phyloP scores from a whole-genome alignment of 2,797 vertebrate species.

The Falco novaeseelandiae region DNA sequence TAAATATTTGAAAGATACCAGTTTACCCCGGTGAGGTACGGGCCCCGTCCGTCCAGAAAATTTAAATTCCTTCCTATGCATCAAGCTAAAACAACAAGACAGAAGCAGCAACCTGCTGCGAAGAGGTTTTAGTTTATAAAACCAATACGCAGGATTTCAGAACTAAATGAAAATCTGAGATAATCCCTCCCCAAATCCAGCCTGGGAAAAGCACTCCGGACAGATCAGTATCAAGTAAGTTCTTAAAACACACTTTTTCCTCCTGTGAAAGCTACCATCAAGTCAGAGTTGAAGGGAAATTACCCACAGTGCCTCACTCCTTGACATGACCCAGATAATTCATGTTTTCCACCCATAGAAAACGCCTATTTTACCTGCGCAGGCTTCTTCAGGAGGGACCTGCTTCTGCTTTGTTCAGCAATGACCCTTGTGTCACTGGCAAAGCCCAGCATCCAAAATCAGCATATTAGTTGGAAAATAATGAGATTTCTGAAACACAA shows the following conservation, averaged over 20 bases:
- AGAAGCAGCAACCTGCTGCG: slow-evolving; percentile 39
- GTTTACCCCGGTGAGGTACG: background rate
- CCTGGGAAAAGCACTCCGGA: slow-evolving; percentile 55
- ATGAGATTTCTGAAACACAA: slow-evolving; percentile 50
- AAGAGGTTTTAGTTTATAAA: slow-evolving; percentile 58
- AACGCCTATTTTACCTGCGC: background rate
- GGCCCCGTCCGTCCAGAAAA: slow-evolving; percentile 3
- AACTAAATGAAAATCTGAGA: slow-evolving; percentile 70
- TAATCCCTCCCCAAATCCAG: slow-evolving; percentile 67
- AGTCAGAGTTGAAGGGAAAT: background rate
- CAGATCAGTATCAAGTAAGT: slow-evolving; percentile 62
- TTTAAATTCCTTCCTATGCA: slow-evolving; percentile 56
- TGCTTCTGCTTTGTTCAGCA: slow-evolving; percentile 49
- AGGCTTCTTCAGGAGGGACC: background rate
- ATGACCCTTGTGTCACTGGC: background rate
- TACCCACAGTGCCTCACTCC: slow-evolving; percentile 11
- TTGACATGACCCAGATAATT: slow-evolving; percentile 3
- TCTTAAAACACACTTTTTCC: slow-evolving; percentile 45
- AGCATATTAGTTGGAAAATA: slow-evolving; percentile 26
- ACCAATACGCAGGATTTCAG: slow-evolving; percentile 58
- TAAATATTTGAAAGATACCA: slow-evolving; percentile 58
- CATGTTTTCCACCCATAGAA: background rate
- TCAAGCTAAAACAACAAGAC: slow-evolving; percentile 52
- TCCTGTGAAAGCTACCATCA: slow-evolving; percentile 21
- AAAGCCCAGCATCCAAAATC: slow-evolving; percentile 23